Evolutionary conservation across 2,888 invertebrate genomes (phyloP), one percentile per base, ranked within the genome.

Genomic region (Hirtodrosophila cameraria): DNA sequence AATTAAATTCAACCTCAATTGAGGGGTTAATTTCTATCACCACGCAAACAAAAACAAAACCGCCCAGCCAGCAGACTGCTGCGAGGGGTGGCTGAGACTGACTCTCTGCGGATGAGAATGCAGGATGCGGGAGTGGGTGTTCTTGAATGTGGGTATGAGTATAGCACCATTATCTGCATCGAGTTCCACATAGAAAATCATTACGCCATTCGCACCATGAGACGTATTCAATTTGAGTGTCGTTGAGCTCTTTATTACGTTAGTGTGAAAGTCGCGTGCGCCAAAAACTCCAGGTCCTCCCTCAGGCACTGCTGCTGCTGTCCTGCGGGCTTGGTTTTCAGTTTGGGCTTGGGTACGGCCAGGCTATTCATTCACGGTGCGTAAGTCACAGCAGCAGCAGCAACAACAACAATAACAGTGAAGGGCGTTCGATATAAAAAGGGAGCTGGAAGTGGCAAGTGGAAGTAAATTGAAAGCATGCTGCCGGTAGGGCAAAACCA

Each of bases 1-100:
- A 90, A 90, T 90, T 90, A 90, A 90, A 89, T 90, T 89, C 89
- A 90, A 90, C 89, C 90, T 90, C 90, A 90, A 90, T 90, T 89
- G 88, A 89, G 90, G 90, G 90, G 90, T 90, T 89, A 90, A 90
- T 89, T 88, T 88, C 87, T 87, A 88, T 88, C 88, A 88, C 88
- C 87, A 76, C 76, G 75, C 80, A 79, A 87, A 87, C 85, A 77
- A 84, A 83, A 85, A 80, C 78, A 83, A 84, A 74, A 72, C 83
- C 75, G 75, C 81, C 65, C 84, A 81, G 53, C n/a, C 59, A 31
- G 63, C 77, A 71, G 74, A 67, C 61, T n/a, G 25, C 42, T 36
- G 11, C 55, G 36, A 46, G 46, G 72, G 59, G 75, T 72, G 59
- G 60, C 45, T 59, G 30, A 13, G n/a, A 33, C 36, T 20, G 62